Evolutionary conservation across 2,113 vertebrate genomes (phyloP), one percentile per base, ranked within the genome.

Genomic region (Trichechus manatus): DNA sequence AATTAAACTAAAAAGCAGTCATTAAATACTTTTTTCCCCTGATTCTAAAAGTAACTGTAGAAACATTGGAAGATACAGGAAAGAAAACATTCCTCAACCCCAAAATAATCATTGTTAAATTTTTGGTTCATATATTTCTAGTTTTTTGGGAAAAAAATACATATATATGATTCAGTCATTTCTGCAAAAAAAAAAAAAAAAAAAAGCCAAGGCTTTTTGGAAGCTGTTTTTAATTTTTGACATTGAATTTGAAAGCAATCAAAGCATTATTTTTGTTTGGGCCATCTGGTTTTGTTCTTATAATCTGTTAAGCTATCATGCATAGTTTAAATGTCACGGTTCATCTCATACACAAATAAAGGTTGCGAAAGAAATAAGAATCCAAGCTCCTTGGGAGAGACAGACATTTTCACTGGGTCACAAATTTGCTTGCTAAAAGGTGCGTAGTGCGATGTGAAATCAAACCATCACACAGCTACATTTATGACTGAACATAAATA

Each of bases 141-240:
- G 83, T 42, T 84, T 92, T 20, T 78, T 64, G 6, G 44, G 61
- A 63, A 20, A 25, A 8, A 39, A 66, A 39, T 78, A 64, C 7
- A 86, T 70, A 95, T 81, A 87, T 86, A 91, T 53, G 42, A 93
- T 80, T 75, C 91, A 89, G 75, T 96, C 80, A 87, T 93, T 94
- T 96, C 86, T 84, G 85, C 6, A 15, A 61, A 36, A 72, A 83
- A 94, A 95, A 95, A 14, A 15, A 61, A 36, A 72, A 83, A 94
- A 95, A 95, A 93, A 95, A 81, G 79, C 84, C 89, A 97, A 96
- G 83, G 44, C 50, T 91, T 97, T 97, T 87, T 94, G 96, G 96
- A 97, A 97, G 97, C 97, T 97, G 97, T 94, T 97, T 97, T 97
- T 97, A 97, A 98, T 97, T 97, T 98, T 97, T 97, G 93, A 97